Evolutionary conservation across 92 coral and sea anemone species (phyloP).

Genomic region (Umimayanthus kanabou): DNA sequence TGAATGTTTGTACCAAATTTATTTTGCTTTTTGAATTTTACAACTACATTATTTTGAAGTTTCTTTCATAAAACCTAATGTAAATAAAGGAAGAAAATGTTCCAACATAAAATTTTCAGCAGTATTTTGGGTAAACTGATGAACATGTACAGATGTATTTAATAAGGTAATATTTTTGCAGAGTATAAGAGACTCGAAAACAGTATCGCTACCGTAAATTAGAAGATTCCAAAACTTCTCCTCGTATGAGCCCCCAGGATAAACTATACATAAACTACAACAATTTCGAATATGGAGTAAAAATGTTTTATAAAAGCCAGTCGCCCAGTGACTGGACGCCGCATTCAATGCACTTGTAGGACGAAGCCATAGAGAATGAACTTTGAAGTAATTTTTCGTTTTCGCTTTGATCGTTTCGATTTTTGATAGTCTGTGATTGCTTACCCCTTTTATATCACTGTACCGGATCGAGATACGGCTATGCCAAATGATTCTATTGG

Average conservation of each 20-base stretch:
- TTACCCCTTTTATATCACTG: too few relatives aligned
- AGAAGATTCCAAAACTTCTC: neutral
- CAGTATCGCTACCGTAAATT: neutral
- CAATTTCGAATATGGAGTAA: too few relatives aligned
- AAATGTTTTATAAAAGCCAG: too few relatives aligned
- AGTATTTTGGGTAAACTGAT: conserved; percentile 14
- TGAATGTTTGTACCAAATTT: conserved; percentile 31
- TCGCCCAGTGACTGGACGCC: neutral
- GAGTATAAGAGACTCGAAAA: conserved; percentile 12
- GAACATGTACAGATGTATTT: conserved; percentile 10
- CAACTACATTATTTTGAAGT: conserved; percentile 8
- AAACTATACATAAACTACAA: too few relatives aligned
- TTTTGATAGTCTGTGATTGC: neutral
- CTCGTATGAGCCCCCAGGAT: conserved; percentile 4
- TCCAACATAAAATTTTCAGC: conserved; percentile 27
- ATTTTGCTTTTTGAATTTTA: conserved; percentile 11
- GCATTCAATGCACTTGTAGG: neutral
- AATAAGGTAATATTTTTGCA: neutral
- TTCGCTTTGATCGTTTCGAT: neutral
- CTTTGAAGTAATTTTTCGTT: too few relatives aligned
- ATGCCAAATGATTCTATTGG: too few relatives aligned
- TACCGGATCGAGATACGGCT: too few relatives aligned
- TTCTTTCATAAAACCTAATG: conserved; percentile 14
- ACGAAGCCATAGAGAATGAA: neutral
- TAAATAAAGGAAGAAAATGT: conserved; percentile 3